These are phyloP conservation scores for Rhabditoides inermis DNA, from an alignment of 2,888 invertebrate genomes.

Conservation along the genomic window DNA sequence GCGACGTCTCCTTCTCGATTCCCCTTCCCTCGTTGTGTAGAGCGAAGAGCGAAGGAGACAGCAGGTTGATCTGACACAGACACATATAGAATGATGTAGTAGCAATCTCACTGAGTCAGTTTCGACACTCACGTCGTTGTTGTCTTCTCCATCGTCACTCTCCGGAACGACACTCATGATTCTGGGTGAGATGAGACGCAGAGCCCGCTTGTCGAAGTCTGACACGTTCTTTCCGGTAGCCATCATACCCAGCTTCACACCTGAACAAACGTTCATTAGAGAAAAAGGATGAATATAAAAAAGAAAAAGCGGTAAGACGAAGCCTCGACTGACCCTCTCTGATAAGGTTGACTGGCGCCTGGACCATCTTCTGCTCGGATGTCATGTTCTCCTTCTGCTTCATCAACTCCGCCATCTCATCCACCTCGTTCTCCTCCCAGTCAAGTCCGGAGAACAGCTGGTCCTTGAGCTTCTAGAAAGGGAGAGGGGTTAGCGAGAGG, in stretches of 20 bases:
- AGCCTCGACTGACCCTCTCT: constrained; percentile 37
- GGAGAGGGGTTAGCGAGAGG: too few species aligned
- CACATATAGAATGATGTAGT: too few species aligned
- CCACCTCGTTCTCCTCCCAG: too few species aligned
- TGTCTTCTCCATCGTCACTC: constrained; percentile 21
- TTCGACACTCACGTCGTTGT: too few species aligned
- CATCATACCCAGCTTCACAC: constrained; percentile 39
- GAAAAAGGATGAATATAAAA: background rate
- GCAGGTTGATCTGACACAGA: constrained; percentile 30
- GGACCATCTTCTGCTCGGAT: constrained; percentile 24
- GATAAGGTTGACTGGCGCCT: constrained; percentile 34
- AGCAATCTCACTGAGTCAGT: too few species aligned
- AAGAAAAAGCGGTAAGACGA: too few species aligned
- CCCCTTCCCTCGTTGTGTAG: constrained; percentile 33
- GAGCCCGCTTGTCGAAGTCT: constrained; percentile 37
- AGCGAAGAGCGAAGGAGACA: constrained; percentile 42
- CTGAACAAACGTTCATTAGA: too few species aligned
- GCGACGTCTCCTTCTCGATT: constrained; percentile 10
- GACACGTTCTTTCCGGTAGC: constrained; percentile 35
- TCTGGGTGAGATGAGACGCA: constrained; percentile 41
- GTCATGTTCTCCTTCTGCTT: constrained; percentile 19
- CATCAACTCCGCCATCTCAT: too few species aligned
- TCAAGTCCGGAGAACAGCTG: too few species aligned
- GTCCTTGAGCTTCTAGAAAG: too few species aligned
- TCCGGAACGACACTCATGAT: constrained; percentile 43